Evolutionary conservation across 2,113 vertebrate species (phyloP).

Genomic region (Vulpes lagopus): DNA sequence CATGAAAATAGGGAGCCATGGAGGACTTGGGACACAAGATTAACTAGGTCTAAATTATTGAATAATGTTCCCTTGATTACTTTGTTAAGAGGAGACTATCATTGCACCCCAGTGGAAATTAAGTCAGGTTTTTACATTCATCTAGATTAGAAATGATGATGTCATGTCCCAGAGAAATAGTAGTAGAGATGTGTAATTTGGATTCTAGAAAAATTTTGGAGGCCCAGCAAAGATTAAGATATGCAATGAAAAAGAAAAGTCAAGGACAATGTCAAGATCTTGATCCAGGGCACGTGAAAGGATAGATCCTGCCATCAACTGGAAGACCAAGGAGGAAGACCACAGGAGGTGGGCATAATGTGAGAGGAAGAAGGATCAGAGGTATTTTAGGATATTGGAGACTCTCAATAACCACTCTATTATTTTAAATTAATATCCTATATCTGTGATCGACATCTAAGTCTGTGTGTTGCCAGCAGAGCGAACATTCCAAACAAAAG

Average conservation of each 20-base stretch:
- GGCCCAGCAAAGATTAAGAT: background rate
- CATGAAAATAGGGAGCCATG: background rate
- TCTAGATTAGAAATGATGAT: background rate
- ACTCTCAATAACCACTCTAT: background rate
- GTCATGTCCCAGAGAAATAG: background rate
- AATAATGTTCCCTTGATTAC: background rate
- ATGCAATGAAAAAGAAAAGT: background rate
- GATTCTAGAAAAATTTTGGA: background rate
- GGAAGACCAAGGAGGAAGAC: background rate
- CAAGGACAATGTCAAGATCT: background rate
- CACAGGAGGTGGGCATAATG: background rate
- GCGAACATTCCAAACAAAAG: background rate
- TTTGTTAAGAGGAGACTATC: background rate
- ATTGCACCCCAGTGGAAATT: background rate
- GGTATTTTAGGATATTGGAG: background rate
- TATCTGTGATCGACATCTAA: background rate
- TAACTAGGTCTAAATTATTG: background rate
- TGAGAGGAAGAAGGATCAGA: background rate
- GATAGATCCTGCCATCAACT: background rate
- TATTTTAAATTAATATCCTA: constrained; percentile 4
- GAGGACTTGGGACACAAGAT: background rate
- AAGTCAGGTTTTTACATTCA: background rate
- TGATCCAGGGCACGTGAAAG: background rate
- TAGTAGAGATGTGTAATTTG: background rate
- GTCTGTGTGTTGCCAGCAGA: background rate